Evolutionary conservation across 2,888 invertebrate species (phyloP).

Genomic region (Seira sanloemensis): DNA sequence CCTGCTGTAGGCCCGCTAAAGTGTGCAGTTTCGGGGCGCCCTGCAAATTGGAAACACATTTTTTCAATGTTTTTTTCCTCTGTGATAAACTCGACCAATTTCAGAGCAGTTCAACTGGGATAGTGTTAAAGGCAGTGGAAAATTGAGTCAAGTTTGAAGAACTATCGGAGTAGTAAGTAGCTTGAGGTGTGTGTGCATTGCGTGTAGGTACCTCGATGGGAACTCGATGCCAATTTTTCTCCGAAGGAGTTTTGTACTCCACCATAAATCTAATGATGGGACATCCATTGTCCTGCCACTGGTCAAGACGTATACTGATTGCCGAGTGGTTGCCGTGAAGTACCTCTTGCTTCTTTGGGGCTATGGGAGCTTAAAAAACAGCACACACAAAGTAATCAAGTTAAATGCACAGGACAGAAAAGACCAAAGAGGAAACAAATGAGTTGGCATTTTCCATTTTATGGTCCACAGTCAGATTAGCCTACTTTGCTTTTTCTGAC

Average conservation of each 20-base stretch:
- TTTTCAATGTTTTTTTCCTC: background rate
- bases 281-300: slow-evolving; percentile 93
- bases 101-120: background rate
- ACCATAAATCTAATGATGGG: slow-evolving; percentile 90
- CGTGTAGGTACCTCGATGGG: slow-evolving; percentile 66
- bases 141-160: no score
- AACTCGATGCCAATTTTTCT: slow-evolving; percentile 67
- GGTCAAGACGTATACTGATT: slow-evolving; percentile 89
- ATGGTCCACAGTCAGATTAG: no score
- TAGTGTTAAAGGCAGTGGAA: no score
- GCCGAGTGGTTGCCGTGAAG: slow-evolving; percentile 79
- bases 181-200: no score
- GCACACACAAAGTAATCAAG: slow-evolving; percentile 2
- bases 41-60: slow-evolving; percentile 22
- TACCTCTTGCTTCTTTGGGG: slow-evolving; percentile 69
- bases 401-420: background rate
- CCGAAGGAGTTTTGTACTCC: slow-evolving; percentile 80
- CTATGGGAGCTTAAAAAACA: slow-evolving; percentile 61
- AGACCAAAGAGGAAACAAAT: no score
- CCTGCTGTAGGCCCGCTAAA: slow-evolving; percentile 85
- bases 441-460: no score
- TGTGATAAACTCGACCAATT: background rate
- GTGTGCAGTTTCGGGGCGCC: slow-evolving; percentile 82
- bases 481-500: no score
- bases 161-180: no score